These are phyloP conservation scores for Centropus bengalensis DNA, from an alignment of 2,113 vertebrate species.

Conservation along the genomic window DNA sequence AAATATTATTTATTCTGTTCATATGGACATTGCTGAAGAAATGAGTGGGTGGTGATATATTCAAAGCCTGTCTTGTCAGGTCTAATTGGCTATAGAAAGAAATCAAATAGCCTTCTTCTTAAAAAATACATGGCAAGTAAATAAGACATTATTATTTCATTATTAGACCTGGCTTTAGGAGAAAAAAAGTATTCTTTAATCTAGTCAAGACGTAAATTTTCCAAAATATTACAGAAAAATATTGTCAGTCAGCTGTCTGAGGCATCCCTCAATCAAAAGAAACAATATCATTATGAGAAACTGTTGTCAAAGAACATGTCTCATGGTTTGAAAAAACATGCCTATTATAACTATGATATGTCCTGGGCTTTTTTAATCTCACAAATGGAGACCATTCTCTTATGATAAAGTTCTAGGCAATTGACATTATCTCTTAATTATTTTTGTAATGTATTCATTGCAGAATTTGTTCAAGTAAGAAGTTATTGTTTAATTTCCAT, in stretches of 20 bases:
- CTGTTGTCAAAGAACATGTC: not conserved
- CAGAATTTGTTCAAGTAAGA: conserved; percentile 63
- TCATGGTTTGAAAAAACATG: conserved; percentile 17
- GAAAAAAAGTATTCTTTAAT: not conserved
- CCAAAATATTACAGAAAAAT: not conserved
- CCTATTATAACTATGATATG: not conserved
- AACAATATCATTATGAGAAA: conserved; percentile 37
- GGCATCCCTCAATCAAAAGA: conserved; percentile 10
- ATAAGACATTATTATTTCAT: conserved; percentile 17
- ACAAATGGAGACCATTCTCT: conserved; percentile 7
- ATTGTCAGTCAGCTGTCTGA: conserved; percentile 18
- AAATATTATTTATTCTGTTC: not conserved
- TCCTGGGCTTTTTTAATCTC: conserved; percentile 46
- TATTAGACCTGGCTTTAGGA: not conserved
- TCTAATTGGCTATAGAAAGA: conserved; percentile 28
- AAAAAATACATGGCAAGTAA: not conserved
- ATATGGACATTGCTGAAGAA: not conserved
- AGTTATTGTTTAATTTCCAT: conserved; percentile 67
- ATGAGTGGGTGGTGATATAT: not conserved
- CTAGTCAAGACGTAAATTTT: conserved; percentile 4
- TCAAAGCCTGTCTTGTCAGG: conserved; percentile 19
- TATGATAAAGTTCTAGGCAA: not conserved
- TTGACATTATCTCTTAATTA: conserved; percentile 68
- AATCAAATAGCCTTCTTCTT: conserved; percentile 14
- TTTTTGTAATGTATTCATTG: conserved; percentile 65